Base-by-base conservation (phyloP, 2,797 vertebrate species). In the Acrossocheilus wenchowensis region DNA sequence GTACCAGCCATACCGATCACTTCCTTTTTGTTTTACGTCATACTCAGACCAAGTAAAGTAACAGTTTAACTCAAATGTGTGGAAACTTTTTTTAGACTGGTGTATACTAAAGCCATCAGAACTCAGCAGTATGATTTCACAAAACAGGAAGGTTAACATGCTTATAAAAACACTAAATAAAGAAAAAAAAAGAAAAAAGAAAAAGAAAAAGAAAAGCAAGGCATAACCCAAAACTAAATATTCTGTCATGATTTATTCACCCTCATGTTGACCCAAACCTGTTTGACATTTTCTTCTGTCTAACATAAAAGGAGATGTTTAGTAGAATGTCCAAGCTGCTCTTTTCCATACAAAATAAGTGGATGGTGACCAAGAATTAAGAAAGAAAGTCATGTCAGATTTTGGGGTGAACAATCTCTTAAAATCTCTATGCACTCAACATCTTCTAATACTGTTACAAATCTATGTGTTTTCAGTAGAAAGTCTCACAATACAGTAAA, bases 11-110 rank as follows among this genome's bases (percentile, higher is more conserved):
- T 89, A 78, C 88, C 50, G 52, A 71, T 81, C 26, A 82, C 88
- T 87, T 62, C 77, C 50, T 77, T 54, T 81, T 43, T 43, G 9
- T 87, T 93, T 93, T 92, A 93, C 93, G 91, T 88, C 79, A 89
- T 91, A 91, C 90, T 93, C 93, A 93, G 93, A 92, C 92, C 87
- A 81, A 48, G 88, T 21, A 84, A 89, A 90, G 91, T 90, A 89
- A 89, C 82, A 43, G 80, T 82, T 88, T 85, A 85, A 85, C 89
- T 91, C 30, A 71, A 54, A 89, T 57, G 3, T 26, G 79, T 68
- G 71, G 82, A 84, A 78, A 82, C 45, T 60, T 80, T 62, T 43
- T 88, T 72, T 41, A 1, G 52, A 87, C 81, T 66, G 12, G 3
- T 52, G 10, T n/a, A 57, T 45, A 78, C 60, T 10, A 1, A 79